Conservation (phyloP, 2,113 vertebrate species). For the Rhabdornis inornatus region DNA sequence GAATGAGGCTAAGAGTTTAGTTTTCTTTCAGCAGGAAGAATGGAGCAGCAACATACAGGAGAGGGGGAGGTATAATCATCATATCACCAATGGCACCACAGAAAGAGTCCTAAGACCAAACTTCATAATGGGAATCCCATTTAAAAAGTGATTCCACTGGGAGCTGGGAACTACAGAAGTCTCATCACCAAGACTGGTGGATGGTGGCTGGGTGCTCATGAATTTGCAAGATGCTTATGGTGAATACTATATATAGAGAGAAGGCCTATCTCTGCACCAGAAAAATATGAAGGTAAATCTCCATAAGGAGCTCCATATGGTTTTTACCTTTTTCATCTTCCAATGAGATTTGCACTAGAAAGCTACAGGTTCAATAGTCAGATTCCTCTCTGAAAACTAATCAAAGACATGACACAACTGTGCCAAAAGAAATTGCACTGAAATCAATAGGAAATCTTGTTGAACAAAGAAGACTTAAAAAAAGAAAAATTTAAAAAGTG, state of each 20-base stretch:
- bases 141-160: not conserved
- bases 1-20: not conserved
- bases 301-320: not conserved
- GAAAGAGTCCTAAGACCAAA: not conserved
- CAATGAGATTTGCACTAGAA: not conserved
- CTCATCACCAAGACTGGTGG: not conserved
- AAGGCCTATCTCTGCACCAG: not conserved
- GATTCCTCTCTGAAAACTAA: not conserved
- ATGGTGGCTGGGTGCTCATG: rapidly evolving
- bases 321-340: not conserved
- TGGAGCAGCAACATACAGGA: not conserved
- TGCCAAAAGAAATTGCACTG: not conserved
- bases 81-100: not conserved
- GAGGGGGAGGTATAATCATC: not conserved
- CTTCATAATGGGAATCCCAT: not conserved
- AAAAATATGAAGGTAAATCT: not conserved
- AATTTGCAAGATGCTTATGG: not conserved
- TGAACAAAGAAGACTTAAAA: not conserved
- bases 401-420: not conserved
- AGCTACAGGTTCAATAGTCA: not conserved
- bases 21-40: not conserved
- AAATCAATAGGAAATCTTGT: not conserved
- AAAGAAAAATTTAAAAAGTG: not conserved
- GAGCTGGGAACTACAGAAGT: not conserved
- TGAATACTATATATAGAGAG: not conserved